Evolutionary conservation across 2,113 vertebrate genomes (phyloP).

Genomic region (Axis porcinus): DNA sequence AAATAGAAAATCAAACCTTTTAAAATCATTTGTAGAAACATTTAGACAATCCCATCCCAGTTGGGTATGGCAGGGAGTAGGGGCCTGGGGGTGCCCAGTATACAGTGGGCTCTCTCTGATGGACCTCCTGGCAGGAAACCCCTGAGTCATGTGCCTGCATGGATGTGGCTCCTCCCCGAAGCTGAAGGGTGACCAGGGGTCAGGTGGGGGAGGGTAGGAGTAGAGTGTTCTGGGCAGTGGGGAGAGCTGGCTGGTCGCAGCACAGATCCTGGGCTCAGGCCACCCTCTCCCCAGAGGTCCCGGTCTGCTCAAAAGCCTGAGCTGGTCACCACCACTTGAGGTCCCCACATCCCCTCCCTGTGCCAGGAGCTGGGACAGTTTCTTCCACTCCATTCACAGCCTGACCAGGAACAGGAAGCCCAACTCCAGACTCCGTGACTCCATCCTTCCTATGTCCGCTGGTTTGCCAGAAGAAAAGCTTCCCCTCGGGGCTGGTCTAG

Average conservation of each 20-base stretch:
- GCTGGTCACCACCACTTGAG: background rate
- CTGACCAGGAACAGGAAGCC: background rate
- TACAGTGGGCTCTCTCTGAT: background rate
- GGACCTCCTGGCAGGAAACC: background rate
- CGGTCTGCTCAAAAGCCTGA: background rate
- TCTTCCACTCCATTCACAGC: accelerated
- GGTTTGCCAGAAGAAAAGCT: background rate
- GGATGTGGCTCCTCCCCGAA: background rate
- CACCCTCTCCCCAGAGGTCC: background rate
- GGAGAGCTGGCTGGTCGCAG: background rate
- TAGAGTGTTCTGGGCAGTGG: background rate
- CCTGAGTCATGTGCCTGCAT: accelerated
- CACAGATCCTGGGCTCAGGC: no score
- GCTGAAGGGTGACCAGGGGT: background rate
- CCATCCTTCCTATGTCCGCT: background rate
- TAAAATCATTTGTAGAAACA: background rate
- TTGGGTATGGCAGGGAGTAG: background rate
- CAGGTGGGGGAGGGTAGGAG: no score
- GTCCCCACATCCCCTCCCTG: background rate
- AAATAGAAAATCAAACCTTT: background rate
- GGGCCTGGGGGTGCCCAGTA: background rate
- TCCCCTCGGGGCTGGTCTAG: background rate
- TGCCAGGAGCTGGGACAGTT: background rate
- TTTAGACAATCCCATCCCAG: background rate
- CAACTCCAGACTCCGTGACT: background rate